Base-by-base conservation (phyloP, 2,888 invertebrate genomes). In the Taphrorychus bicolor region DNA sequence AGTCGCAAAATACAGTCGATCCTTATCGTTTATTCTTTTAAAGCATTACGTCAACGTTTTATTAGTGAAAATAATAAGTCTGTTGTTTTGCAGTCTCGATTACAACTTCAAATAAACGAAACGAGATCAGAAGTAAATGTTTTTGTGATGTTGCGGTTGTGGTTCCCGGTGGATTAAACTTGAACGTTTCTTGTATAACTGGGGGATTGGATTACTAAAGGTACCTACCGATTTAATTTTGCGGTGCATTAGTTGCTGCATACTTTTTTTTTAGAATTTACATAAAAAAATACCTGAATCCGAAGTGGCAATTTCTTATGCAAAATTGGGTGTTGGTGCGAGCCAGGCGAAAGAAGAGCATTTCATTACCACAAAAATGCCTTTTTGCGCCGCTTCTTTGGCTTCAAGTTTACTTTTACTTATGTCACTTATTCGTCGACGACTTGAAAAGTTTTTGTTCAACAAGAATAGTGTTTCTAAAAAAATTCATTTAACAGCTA, bases 1-100 rank as follows among this genome's bases (percentile, higher is more conserved):
- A 14, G 14, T 45, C 14, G 14, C 45, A 45, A 45, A 7, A 14
- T 14, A 5, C 5, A 45, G 14, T 17, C 14, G 5, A 45, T 45
- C 45, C 16, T 14, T 17, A 11, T 45, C 32, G 16, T 45, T 45
- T 45, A 45, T n/a, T n/a, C n/a, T n/a, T n/a, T n/a, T 16, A 45
- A 54, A 22, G 16, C 49, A 64, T 68, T 68, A 64, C 63, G 68
- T 64, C 67, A 67, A 53, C 56, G 7, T 56, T 63, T 68, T 63
- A 67, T 67, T 62, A 59, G 19, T 22, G 22, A 41, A 52, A 59
- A 45, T 58, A 67, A 59, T 67, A 62, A 58, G 21, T 24, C 52
- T 58, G 62, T 58, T 67, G 62, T 58, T 67, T 61, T 62, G 53
- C 51, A 59, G 62, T 51, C 58, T 52, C 24, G 24, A 52, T 66